phyloP scores from a whole-genome alignment of 2,888 invertebrate species.

The Thera obeliscata region DNA sequence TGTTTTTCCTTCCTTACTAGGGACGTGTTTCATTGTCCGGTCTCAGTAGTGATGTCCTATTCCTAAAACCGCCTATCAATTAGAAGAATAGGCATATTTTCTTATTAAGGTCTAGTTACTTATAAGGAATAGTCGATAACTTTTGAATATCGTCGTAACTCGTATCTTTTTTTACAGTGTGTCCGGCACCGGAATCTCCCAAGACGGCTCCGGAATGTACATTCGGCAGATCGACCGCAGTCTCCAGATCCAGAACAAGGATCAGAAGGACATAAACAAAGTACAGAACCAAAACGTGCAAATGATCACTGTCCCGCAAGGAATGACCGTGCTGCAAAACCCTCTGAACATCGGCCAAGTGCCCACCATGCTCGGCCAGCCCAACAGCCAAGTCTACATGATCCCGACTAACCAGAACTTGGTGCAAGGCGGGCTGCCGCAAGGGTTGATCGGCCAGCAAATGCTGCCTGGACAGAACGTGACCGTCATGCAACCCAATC shows the following conservation, averaged over 20 bases:
- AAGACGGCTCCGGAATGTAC: conserved; percentile 77
- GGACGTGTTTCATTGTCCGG: no score
- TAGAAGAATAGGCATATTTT: no score
- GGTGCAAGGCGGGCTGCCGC: conserved; percentile 65
- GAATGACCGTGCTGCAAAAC: conserved; percentile 78
- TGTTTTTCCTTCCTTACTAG: no score
- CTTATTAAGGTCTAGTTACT: no score
- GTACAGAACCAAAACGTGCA: conserved; percentile 77
- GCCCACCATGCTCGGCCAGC: conserved; percentile 72
- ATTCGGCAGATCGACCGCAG: conserved; percentile 76
- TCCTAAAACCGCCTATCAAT: no score
- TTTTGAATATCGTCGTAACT: no score
- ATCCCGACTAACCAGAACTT: conserved; percentile 75
- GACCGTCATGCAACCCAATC: conserved; percentile 78
- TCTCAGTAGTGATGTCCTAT: no score
- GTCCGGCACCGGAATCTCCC: conserved; percentile 63
- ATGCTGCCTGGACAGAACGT: conserved; percentile 74
- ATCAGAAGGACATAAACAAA: conserved; percentile 72
- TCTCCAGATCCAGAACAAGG: conserved; percentile 76
- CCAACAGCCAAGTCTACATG: conserved; percentile 79
- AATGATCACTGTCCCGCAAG: conserved; percentile 79
- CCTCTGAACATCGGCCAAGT: conserved; percentile 74
- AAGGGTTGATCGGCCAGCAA: conserved; percentile 70
- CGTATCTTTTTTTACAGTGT: conserved; percentile 55
- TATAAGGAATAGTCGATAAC: no score